Base-by-base conservation (phyloP, 2,797 vertebrate genomes). In the Enteromius radiatus region DNA sequence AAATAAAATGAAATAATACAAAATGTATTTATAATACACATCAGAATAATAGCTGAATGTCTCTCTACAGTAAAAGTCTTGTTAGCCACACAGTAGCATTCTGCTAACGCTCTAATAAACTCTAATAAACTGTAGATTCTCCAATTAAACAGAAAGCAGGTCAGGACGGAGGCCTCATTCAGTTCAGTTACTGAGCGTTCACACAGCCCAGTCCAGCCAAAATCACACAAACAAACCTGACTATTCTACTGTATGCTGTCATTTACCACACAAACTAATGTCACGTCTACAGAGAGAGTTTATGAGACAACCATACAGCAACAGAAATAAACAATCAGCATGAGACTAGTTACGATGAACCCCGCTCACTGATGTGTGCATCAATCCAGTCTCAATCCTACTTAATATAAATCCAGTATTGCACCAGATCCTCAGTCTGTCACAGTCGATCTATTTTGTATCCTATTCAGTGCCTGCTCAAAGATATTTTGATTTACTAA, bases 81-180 rank as follows among this genome's bases (percentile, higher is more conserved):
- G 61, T 65, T 56, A 38, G 31, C 70, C 5, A 5, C 17, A 38
- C 63, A 38, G 31, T 49, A 47, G 43, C 28, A n/a, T 54, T 36
- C 54, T 73, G 47, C 26, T 77, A 64, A 77, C 49, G 76, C 76
- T 78, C 76, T 65, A 47, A 49, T 65, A 65, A 64, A 47, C 61
- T 49, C 1, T 59, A 6, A 70, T 68, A 14, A 19, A 70, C 43
- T 47, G 43, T 26, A 47, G 68, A 43, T 45, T 21, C 36, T 61
- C 56, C 23, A 76, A 77, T 77, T 77, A 64, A 47, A 64, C 26
- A 31, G 41, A 77, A 77, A 77, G 41, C 59, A n/a, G 75, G 75
- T 64, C 75, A 45, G 75, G 36, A 28, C 15, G 3, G 21, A 36
- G 15, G 38, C 26, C 56, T 76, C 61, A 45, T 63, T 76, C 38